These are phyloP conservation scores for Mirza zaza DNA, from an alignment of 2,113 vertebrate genomes.

Conservation along the genomic window DNA sequence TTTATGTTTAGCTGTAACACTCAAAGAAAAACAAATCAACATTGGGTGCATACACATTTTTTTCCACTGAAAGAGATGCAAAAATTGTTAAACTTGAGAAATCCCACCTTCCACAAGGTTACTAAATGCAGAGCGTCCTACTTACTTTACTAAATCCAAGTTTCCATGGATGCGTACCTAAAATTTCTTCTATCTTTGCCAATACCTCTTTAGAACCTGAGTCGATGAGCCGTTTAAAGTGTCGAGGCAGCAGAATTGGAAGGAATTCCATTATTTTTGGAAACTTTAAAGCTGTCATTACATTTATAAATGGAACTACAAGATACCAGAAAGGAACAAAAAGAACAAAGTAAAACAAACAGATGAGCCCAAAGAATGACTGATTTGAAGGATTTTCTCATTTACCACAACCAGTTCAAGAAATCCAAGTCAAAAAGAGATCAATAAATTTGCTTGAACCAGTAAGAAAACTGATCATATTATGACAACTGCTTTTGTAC, in stretches of 20 bases:
- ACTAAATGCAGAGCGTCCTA: slow-evolving; percentile 10
- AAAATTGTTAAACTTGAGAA: slow-evolving; percentile 9
- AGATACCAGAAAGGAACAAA: slow-evolving; percentile 8
- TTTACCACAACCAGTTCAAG: slow-evolving; percentile 4
- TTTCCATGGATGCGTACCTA: slow-evolving; percentile 84
- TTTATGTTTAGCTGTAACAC: slow-evolving; percentile 5
- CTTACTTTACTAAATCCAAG: slow-evolving; percentile 86
- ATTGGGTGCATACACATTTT: neutral
- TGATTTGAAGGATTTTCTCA: neutral
- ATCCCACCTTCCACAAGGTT: neutral
- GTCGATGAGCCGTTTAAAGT: slow-evolving; percentile 77
- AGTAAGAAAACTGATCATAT: neutral
- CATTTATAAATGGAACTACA: slow-evolving; percentile 78
- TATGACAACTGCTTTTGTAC: neutral
- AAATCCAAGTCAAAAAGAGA: slow-evolving; percentile 40
- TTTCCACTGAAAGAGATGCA: slow-evolving; percentile 15
- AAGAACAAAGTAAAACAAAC: slow-evolving; percentile 34
- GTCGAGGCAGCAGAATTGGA: slow-evolving; percentile 82
- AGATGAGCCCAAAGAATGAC: neutral
- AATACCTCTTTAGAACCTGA: slow-evolving; percentile 9
- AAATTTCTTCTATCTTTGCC: slow-evolving; percentile 76
- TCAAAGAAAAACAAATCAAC: neutral
- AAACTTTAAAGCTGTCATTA: slow-evolving; percentile 77
- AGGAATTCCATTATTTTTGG: slow-evolving; percentile 84
- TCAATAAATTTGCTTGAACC: slow-evolving; percentile 31